Evolutionary conservation across 2,797 vertebrate genomes (phyloP), one percentile per base, ranked within the genome.

Genomic region (Enteromius viviparus): DNA sequence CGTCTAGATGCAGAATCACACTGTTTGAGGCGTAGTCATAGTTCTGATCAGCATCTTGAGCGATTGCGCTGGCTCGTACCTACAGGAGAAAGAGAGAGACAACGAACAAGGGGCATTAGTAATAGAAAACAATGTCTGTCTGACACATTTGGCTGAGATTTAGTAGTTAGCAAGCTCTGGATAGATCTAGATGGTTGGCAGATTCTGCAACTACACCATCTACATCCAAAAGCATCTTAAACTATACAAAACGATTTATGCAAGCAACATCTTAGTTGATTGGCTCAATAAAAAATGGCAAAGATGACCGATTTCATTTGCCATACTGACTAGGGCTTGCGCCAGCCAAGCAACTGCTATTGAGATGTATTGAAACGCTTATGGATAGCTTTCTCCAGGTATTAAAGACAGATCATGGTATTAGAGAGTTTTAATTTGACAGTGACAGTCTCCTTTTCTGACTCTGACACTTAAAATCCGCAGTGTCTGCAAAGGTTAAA

Each of bases 11-110:
- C 88, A 99, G 96, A 92, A 99, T 97, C 90, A 98, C 98, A 47
- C 97, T 99, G 95, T 99, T 99, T 91, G 97, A 98, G 89, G 98
- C 98, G 12, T 98, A 99, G 93, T 99, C 98, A 1, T 99, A 99
- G 94, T 99, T 99, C 95, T 99, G 98, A 90, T 99, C 98, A 0
- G 98, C 97, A 0, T 99, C 98, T 91, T 99, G 97, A 10, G 97
- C 98, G 9, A 99, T 99, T 90, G 98, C 97, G 0, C 98, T 99
- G 90, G 98, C 98, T 85, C 97, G 96, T 4, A 99, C 97, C 98
- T 99, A 92, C 47, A 17, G 10, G 49, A 68, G 49, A 68, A 21
- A 78, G n/a, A 76, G 4, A 80, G 14, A 64, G 66, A 70, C 45
- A 77, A 62, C 4, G 4, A 26, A 69, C 4, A 42, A 42, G 11